These are phyloP conservation scores for Drosophila sordidapex DNA, from an alignment of 2,888 invertebrate genomes.

Conservation along the genomic window DNA sequence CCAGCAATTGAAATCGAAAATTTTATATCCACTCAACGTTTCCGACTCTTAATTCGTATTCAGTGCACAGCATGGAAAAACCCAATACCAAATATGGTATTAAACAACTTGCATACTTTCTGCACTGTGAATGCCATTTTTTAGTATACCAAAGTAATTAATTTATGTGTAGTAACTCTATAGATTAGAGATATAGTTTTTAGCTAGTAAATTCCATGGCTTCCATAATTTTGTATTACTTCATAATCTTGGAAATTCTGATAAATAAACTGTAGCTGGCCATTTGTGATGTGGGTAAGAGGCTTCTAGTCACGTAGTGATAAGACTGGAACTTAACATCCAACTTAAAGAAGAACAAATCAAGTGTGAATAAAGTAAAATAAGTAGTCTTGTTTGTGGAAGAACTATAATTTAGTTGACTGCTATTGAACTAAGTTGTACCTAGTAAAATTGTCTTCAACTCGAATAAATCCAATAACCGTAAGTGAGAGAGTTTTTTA, in stretches of 20 bases:
- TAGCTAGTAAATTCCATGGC: neutral
- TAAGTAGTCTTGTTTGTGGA: neutral
- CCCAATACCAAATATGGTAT: slow-evolving; percentile 11
- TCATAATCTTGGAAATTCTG: neutral
- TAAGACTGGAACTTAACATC: neutral
- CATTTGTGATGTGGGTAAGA: neutral
- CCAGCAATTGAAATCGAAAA: slow-evolving; percentile 56
- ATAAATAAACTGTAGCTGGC: neutral
- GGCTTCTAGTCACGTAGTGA: neutral
- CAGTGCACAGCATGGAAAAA: slow-evolving; percentile 19
- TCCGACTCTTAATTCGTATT: slow-evolving; percentile 30
- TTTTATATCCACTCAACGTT: slow-evolving; percentile 6
- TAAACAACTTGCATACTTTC: slow-evolving; percentile 10
- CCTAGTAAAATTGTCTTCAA: neutral
- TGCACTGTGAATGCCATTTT: slow-evolving; percentile 11
- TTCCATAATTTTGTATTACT: neutral
- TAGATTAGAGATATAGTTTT: neutral
- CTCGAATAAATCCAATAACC: neutral
- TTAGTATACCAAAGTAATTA: neutral
- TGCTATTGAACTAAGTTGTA: neutral
- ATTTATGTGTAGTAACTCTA: neutral
- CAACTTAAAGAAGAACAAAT: neutral
- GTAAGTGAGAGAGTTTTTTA: neutral
- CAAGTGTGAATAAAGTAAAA: neutral
- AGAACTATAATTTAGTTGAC: neutral